Percentiles rank a stretch among this genome's conserved stretches.
phyloP scores from a whole-genome alignment of 2,113 vertebrate species.

The Cheirogaleus medius region DNA sequence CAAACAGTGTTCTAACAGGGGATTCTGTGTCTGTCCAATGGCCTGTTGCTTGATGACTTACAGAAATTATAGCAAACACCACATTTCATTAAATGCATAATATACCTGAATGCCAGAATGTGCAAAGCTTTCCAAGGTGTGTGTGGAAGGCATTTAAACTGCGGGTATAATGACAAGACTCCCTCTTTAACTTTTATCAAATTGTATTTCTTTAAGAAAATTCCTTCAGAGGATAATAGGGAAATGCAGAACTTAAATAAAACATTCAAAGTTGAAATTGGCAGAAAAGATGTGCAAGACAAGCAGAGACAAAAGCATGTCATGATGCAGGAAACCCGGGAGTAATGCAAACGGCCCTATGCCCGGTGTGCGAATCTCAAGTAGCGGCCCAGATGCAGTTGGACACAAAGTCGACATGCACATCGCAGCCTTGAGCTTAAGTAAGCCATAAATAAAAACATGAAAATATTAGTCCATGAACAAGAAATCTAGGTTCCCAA shows the following conservation, averaged over 20 bases:
- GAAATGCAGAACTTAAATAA: background rate
- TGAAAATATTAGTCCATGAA: background rate
- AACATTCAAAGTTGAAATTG: background rate
- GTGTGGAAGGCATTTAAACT: background rate
- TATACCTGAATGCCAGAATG: background rate
- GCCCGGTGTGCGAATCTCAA: rapidly evolving
- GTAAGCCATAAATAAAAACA: background rate
- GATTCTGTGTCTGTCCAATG: background rate
- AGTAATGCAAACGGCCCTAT: rapidly evolving
- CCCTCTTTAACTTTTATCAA: background rate
- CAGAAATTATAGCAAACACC: slow-evolving; percentile 32
- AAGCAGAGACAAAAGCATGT: background rate
- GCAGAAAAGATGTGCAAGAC: background rate
- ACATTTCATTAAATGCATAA: background rate
- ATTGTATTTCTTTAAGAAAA: background rate
- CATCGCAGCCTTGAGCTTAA: background rate
- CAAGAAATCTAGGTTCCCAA: background rate
- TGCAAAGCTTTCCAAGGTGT: background rate
- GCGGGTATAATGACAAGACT: background rate
- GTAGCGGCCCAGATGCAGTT: rapidly evolving
- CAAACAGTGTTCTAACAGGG: background rate
- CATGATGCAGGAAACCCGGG: rapidly evolving
- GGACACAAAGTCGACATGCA: rapidly evolving
- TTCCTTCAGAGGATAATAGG: background rate
- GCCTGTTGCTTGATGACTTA: slow-evolving; percentile 44